A percentile compares a stretch with the other conserved stretches of the same genome.
Evolutionary conservation across 1,140 invertebrate genomes (phyloP).

Genomic region (Neodiprion fabricii): DNA sequence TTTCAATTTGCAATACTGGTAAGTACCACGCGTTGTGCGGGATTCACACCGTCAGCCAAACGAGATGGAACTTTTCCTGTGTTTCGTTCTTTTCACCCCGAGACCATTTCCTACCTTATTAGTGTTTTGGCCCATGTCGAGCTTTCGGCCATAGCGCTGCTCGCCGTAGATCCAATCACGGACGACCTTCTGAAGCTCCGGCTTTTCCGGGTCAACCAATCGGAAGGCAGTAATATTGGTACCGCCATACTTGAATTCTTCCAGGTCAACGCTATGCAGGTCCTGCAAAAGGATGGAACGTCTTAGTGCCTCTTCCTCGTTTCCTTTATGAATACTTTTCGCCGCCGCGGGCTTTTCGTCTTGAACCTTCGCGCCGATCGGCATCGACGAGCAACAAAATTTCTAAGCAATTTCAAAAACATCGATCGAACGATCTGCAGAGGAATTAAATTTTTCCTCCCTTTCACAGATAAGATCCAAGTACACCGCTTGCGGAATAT

Average conservation of each 20-base stretch:
- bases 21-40: no score
- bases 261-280: constrained; percentile 86
- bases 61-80: no score
- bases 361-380: no score
- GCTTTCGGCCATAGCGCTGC: constrained; percentile 68
- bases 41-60: no score
- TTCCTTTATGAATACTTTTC: background rate
- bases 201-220: constrained; percentile 79
- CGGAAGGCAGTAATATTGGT: constrained; percentile 92
- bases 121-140: constrained; percentile 65
- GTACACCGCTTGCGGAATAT: no score
- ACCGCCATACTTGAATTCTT: constrained; percentile 92
- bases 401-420: no score
- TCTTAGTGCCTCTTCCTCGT: background rate
- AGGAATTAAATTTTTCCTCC: no score
- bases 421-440: no score
- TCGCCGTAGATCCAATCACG: constrained; percentile 79
- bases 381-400: no score
- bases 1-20: no score
- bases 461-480: no score
- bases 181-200: constrained; percentile 75
- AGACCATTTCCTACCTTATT: constrained; percentile 59
- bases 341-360: no score
- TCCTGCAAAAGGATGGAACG: constrained; percentile 66
- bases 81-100: background rate